A percentile compares a stretch with the other conserved stretches of the same genome.
These are phyloP conservation scores for Andricus grossulariae DNA, from an alignment of 1,140 invertebrate genomes.

Conservation along the genomic window DNA sequence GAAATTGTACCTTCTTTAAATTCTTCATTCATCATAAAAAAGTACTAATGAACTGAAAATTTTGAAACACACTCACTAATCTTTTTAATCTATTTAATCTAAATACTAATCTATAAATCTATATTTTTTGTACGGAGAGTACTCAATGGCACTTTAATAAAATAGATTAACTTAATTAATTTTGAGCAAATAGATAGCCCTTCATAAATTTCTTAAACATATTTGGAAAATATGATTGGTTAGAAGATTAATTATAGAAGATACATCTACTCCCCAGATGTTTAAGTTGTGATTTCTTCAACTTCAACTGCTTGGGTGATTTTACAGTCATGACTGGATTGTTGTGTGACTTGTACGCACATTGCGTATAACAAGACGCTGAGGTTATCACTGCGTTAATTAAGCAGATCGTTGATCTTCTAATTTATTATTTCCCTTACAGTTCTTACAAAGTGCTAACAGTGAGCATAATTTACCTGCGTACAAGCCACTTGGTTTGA, in stretches of 20 bases:
- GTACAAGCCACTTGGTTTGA: conserved; percentile 4
- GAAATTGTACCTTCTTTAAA: too few relatives aligned
- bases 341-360: conserved; percentile 11
- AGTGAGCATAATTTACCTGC: conserved; percentile 15
- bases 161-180: too few relatives aligned
- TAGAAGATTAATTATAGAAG: background rate
- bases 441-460: conserved; percentile 22
- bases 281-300: background rate
- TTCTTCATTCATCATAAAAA: too few relatives aligned
- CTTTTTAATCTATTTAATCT: too few relatives aligned
- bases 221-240: too few relatives aligned
- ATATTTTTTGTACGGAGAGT: too few relatives aligned
- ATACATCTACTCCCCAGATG: background rate
- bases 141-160: too few relatives aligned
- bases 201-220: too few relatives aligned
- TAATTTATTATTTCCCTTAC: conserved; percentile 32
- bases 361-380: conserved; percentile 30
- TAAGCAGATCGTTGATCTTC: conserved; percentile 30
- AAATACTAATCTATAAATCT: too few relatives aligned
- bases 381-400: conserved; percentile 28
- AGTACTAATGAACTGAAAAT: too few relatives aligned
- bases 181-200: too few relatives aligned
- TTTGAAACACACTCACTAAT: too few relatives aligned
- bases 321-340: background rate
- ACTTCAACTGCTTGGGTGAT: background rate